These are phyloP conservation scores for Sphenodon punctatus DNA, from an alignment of 2,797 vertebrate species.

Conservation along the genomic window DNA sequence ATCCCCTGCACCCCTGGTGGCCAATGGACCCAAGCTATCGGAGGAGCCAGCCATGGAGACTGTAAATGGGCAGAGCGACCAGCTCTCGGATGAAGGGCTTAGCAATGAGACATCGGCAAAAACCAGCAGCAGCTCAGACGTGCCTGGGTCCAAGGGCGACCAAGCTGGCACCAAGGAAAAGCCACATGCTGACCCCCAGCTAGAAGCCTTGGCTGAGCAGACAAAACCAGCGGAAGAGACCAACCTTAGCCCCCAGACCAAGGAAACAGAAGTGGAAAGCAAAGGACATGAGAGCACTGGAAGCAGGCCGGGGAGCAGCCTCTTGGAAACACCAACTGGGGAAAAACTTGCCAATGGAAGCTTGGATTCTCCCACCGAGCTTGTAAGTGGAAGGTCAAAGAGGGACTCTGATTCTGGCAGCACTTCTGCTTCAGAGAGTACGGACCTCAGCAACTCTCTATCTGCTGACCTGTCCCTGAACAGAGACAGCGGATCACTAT, in stretches of 20 bases:
- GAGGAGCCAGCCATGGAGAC: slow-evolving; percentile 34
- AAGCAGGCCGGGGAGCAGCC: slow-evolving; percentile 61
- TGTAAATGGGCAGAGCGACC: slow-evolving; percentile 34
- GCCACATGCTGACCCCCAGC: slow-evolving; percentile 69
- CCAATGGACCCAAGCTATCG: slow-evolving; percentile 48
- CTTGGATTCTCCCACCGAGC: slow-evolving; percentile 38
- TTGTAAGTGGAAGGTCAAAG: slow-evolving; percentile 68
- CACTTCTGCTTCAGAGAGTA: slow-evolving; percentile 82
- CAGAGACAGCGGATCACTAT: slow-evolving; percentile 82
- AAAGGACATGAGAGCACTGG: slow-evolving; percentile 31
- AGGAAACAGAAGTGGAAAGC: neutral
- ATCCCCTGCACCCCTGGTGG: neutral
- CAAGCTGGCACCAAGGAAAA: slow-evolving; percentile 74
- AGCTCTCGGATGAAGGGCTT: slow-evolving; percentile 50
- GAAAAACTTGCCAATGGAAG: slow-evolving; percentile 73
- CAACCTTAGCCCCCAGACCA: neutral
- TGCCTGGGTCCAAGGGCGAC: slow-evolving; percentile 73
- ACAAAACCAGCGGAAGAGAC: neutral
- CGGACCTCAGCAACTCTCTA: slow-evolving; percentile 80
- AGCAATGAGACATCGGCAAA: slow-evolving; percentile 70
- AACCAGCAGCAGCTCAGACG: slow-evolving; percentile 64
- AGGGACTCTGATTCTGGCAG: slow-evolving; percentile 83
- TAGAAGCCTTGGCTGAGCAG: slow-evolving; percentile 47
- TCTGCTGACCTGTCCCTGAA: slow-evolving; percentile 80
- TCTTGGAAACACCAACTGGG: slow-evolving; percentile 62